These are phyloP conservation scores for Streptopelia turtur DNA, from an alignment of 2,797 vertebrate species.

Conservation along the genomic window DNA sequence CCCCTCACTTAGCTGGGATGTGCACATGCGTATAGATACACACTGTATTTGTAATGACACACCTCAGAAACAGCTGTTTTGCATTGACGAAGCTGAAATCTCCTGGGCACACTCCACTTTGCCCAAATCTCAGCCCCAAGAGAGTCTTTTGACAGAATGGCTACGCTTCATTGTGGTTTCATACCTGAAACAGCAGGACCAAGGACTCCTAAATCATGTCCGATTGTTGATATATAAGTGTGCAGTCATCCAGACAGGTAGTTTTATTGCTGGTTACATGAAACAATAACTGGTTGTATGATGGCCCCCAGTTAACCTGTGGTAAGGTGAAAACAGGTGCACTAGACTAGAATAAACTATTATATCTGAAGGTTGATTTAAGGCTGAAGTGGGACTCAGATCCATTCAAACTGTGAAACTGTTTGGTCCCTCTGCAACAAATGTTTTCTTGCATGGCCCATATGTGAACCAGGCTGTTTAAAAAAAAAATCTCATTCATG, in stretches of 20 bases:
- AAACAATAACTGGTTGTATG: conserved; percentile 22
- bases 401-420: neutral
- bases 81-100: neutral
- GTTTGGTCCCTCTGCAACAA: neutral
- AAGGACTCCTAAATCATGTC: conserved; percentile 14
- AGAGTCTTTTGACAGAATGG: neutral
- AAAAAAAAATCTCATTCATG: neutral
- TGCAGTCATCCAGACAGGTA: conserved; percentile 20
- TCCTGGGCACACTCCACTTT: neutral
- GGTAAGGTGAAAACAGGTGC: conserved; percentile 4
- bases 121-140: neutral
- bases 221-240: neutral
- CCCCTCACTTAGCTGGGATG: neutral
- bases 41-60: neutral
- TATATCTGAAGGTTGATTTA: conserved; percentile 7
- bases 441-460: neutral
- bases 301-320: neutral
- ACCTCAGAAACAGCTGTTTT: neutral
- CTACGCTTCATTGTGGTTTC: neutral
- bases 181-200: neutral
- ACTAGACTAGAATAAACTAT: neutral
- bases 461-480: neutral
- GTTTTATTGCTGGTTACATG: conserved; percentile 22
- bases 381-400: neutral
- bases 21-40: neutral